phyloP scores from a whole-genome alignment of 2,113 vertebrate species.

The Entomyzon cyanotis region DNA sequence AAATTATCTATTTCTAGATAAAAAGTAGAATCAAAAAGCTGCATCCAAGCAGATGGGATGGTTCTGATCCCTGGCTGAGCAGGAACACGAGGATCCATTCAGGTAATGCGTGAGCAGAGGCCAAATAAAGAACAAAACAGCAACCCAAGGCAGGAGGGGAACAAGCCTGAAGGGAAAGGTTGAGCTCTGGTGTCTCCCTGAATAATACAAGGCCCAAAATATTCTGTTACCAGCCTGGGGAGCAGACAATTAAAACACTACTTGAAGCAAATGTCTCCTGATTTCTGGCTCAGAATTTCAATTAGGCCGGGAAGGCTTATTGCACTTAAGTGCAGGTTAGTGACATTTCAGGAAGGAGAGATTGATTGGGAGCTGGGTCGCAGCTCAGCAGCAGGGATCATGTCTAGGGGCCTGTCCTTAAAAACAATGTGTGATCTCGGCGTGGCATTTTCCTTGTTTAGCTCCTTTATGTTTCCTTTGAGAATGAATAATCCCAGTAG shows the following conservation, averaged over 20 bases:
- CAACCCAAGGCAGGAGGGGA: background rate
- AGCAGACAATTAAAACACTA: slow-evolving; percentile 69
- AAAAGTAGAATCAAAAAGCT: background rate
- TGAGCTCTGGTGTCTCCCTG: slow-evolving; percentile 57
- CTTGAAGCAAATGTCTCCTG: slow-evolving; percentile 71
- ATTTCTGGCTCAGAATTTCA: slow-evolving; percentile 63
- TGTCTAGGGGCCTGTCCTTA: slow-evolving; percentile 61
- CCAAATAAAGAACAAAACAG: slow-evolving; percentile 35
- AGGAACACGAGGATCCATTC: background rate
- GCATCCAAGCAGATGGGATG: background rate
- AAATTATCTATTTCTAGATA: background rate
- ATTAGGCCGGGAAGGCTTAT: slow-evolving; percentile 55
- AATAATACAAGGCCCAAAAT: slow-evolving; percentile 57
- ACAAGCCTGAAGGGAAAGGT: slow-evolving; percentile 39
- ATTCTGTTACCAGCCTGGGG: slow-evolving; percentile 65
- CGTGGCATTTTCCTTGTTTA: slow-evolving; percentile 57
- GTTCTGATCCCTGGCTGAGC: background rate
- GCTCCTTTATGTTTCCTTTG: slow-evolving; percentile 25
- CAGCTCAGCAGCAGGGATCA: slow-evolving; percentile 38
- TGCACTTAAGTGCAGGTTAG: slow-evolving; percentile 66
- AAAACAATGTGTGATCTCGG: slow-evolving; percentile 58
- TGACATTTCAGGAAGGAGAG: slow-evolving; percentile 61
- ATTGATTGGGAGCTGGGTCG: slow-evolving; percentile 58
- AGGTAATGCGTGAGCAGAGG: background rate
- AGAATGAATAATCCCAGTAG: slow-evolving; percentile 26